Conservation (phyloP, 2,113 vertebrate genomes). For the Zosterops borbonicus region DNA sequence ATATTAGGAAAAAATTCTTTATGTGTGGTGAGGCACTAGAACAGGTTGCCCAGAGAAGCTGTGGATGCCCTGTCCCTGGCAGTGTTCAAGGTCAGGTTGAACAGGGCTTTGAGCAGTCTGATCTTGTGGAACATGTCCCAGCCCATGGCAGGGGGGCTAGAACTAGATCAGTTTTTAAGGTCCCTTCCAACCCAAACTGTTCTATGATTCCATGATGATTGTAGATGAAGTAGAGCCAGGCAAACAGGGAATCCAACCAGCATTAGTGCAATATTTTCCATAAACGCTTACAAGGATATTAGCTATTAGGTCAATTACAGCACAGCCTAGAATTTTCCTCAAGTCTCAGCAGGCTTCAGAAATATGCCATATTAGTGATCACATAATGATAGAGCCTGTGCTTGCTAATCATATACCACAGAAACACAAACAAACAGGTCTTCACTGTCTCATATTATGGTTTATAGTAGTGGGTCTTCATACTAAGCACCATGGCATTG, state of each 20-base stretch:
- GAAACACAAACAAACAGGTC: background rate
- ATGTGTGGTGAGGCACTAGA: background rate
- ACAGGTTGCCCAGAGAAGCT: background rate
- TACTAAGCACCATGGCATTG: background rate
- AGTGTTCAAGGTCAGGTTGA: background rate
- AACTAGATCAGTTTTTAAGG: background rate
- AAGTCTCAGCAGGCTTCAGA: background rate
- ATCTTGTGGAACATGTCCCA: accelerated
- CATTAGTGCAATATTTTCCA: background rate
- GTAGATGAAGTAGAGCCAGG: background rate
- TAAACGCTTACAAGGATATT: background rate
- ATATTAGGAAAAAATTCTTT: background rate
- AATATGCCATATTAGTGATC: background rate
- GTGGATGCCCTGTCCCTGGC: background rate
- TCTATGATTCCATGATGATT: background rate
- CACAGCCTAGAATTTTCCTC: background rate
- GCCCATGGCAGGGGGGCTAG: background rate
- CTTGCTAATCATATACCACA: background rate
- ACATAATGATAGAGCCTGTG: background rate
- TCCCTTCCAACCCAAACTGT: background rate
- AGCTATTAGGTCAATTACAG: background rate
- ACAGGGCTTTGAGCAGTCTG: background rate
- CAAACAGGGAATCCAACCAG: background rate
- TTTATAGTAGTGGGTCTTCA: background rate
- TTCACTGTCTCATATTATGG: background rate